These are phyloP conservation scores for Zophobas morio DNA, from an alignment of 1,140 invertebrate species.

Conservation along the genomic window DNA sequence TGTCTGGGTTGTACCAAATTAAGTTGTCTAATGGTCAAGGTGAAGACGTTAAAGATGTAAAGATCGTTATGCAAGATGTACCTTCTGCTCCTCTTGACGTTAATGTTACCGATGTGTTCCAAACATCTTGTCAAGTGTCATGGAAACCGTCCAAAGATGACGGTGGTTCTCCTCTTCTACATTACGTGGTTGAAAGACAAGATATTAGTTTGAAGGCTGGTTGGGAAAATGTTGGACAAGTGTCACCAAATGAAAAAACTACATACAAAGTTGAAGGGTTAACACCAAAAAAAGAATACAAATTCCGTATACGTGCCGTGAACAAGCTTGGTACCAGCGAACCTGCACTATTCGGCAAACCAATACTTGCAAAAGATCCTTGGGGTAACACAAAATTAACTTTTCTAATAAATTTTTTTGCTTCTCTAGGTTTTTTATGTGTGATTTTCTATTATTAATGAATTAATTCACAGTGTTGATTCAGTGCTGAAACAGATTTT, in stretches of 20 bases:
- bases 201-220: constrained; percentile 90
- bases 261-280: constrained; percentile 92
- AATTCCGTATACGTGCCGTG: constrained; percentile 95
- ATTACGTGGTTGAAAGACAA: constrained; percentile 96
- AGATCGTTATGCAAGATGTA: constrained; percentile 91
- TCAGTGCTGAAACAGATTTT: constrained; percentile 38
- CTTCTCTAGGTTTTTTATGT: constrained; percentile 51
- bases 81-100: constrained; percentile 90
- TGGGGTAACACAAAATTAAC: constrained; percentile 81
- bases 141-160: constrained; percentile 96
- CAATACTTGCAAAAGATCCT: constrained; percentile 96
- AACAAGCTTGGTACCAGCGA: constrained; percentile 93
- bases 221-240: constrained; percentile 88
- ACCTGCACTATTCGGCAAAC: constrained; percentile 87
- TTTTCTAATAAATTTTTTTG: constrained; percentile 40
- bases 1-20: constrained; percentile 88
- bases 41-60: constrained; percentile 87
- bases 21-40: constrained; percentile 90
- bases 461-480: constrained; percentile 43
- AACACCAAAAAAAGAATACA: constrained; percentile 89
- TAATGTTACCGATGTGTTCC: constrained; percentile 92
- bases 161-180: constrained; percentile 90
- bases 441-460: constrained; percentile 33
- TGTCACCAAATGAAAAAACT: constrained; percentile 76
- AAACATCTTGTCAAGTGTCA: constrained; percentile 90